Evolutionary conservation across 2,797 vertebrate species (phyloP), one percentile per base, ranked within the genome.

Genomic region (Anabas testudineus): DNA sequence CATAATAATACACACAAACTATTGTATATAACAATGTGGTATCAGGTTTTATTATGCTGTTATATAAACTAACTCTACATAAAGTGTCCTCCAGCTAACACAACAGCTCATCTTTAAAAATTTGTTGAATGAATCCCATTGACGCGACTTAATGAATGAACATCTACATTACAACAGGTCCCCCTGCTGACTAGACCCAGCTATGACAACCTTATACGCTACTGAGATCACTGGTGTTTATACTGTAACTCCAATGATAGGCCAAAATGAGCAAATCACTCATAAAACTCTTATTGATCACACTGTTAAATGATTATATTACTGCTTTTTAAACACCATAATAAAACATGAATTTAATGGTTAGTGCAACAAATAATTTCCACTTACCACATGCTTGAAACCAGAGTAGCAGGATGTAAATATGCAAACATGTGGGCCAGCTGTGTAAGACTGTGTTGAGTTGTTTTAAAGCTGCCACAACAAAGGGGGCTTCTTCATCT

Each of bases 71-170:
- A 3, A 16, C 6, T 4, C 1, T 3, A 1, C 39, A 15, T 22
- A 21, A 4, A 45, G 10, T 45, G 24, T 39, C 4, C 32, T 57
- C 19, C 16, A 15, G 10, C 55, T 3, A 36, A 24, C 19, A 42
- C 15, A 70, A 53, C 26, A 72, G 2, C 58, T 12, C 7, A 37
- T 49, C 7, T 55, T 43, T 8, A 60, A 58, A 52, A 24, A 70
- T 56, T 77, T 80, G 34, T 61, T 90, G 82, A 87, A 88, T 88
- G 87, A 88, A 77, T 63, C 22, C 37, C 60, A 72, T 82, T 82
- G 62, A 81, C 7, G 24, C 14, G 16, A 41, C 71, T 82, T 88
- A 67, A 86, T 88, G 81, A 91, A 90, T 90, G 90, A 77, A 84
- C n/a, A 37, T 57, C 9, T 26, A 58, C 16, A 21, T 37, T 16